Evolutionary conservation across 2,888 invertebrate genomes (phyloP).

Genomic region (Idaea straminata): DNA sequence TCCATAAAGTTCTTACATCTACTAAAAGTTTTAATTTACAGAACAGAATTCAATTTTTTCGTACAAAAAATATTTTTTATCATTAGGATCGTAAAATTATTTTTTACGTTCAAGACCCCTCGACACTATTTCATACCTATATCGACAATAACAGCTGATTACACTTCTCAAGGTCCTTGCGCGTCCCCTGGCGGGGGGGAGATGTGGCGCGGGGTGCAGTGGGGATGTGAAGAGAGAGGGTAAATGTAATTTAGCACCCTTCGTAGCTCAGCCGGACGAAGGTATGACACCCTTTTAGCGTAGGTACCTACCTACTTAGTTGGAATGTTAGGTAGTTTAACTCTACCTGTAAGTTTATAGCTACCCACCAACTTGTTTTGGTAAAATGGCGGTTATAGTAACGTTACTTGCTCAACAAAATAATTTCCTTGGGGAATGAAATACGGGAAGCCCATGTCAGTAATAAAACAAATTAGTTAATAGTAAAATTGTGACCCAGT

Average conservation of each 20-base stretch:
- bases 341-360: background rate
- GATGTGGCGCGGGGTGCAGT: conserved; percentile 25
- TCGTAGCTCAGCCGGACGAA: conserved; percentile 19
- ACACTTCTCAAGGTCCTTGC: conserved; percentile 59
- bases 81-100: background rate
- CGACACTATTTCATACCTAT: conserved; percentile 9
- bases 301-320: conserved; percentile 2
- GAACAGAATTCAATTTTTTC: too few relatives aligned
- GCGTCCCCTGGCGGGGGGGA: conserved; percentile 24
- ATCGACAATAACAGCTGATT: conserved; percentile 64
- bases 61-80: too few relatives aligned
- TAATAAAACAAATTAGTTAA: too few relatives aligned
- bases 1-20: too few relatives aligned
- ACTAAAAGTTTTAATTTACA: too few relatives aligned
- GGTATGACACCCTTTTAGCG: conserved; percentile 16
- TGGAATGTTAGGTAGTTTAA: background rate
- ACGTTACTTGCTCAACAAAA: too few relatives aligned
- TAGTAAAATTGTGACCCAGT: too few relatives aligned
- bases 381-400: background rate
- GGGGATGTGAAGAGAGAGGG: conserved; percentile 29
- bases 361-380: background rate
- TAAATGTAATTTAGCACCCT: conserved; percentile 40
- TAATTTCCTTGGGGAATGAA: too few relatives aligned
- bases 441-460: too few relatives aligned
- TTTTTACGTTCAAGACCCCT: background rate